A percentile compares a stretch with the other conserved stretches of the same genome.
phyloP scores from a whole-genome alignment of 2,888 invertebrate genomes.

The Girardia tigrina region DNA sequence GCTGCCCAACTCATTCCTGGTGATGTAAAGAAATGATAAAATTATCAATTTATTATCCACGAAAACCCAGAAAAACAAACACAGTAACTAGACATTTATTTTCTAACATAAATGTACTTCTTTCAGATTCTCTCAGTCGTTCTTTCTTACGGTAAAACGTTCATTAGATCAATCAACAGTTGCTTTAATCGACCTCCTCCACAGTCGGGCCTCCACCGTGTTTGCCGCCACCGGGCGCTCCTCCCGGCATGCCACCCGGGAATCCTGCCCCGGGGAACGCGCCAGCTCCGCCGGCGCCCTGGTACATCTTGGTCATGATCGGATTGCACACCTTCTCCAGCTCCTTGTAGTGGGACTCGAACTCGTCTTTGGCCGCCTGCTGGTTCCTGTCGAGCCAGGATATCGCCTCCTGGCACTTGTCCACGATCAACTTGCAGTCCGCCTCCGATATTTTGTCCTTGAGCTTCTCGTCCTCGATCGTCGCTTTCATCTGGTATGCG shows the following conservation, averaged over 20 bases:
- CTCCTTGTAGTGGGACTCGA: conserved; percentile 84
- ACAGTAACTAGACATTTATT: no score
- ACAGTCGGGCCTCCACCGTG: neutral
- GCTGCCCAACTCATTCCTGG: no score
- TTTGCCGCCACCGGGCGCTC: no score
- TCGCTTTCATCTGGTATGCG: conserved; percentile 69
- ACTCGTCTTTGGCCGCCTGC: conserved; percentile 76
- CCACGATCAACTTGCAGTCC: conserved; percentile 64
- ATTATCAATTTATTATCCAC: no score
- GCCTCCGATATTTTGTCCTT: conserved; percentile 70
- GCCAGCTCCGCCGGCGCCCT: conserved; percentile 54
- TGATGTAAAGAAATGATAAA: no score
- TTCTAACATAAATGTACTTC: no score
- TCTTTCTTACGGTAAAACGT: no score
- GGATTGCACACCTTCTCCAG: conserved; percentile 70
- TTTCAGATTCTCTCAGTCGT: no score
- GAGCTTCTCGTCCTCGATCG: conserved; percentile 71
- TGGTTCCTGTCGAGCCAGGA: conserved; percentile 57
- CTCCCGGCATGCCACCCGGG: neutral
- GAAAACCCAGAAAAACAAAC: no score
- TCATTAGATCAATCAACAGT: no score
- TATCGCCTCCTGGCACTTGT: conserved; percentile 71
- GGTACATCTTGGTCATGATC: conserved; percentile 43
- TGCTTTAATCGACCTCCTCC: neutral
- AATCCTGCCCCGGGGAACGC: neutral